Base-by-base conservation (phyloP, 92 coral and sea anemone species). In the Pocillopora grandis region DNA sequence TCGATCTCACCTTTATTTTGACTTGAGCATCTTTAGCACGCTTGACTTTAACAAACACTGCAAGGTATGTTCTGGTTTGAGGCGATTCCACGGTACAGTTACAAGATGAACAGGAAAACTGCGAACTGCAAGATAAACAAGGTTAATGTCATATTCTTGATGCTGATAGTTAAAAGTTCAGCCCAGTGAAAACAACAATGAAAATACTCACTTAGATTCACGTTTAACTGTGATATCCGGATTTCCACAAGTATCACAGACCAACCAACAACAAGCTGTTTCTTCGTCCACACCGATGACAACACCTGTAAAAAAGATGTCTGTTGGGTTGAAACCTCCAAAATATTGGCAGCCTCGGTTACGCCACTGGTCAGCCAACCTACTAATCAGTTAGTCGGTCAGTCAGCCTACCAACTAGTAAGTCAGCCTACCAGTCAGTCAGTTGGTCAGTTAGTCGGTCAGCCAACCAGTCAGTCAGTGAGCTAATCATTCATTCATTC, bases 261-360 rank as follows among this genome's bases (percentile, higher is more conserved):
- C 97, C 27, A 93, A 88, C 97, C 97, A 93, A 78, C 95, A 93
- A 84, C 89, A 89, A 12, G 97, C 97, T 12, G 93, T 82, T n/a
- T 91, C 90, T 66, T 93, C 97, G 55, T 91, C 91, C 17, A 93
- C 95, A 70, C 92, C 97, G 20, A 57, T 72, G 55, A 93, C 89
- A 36, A 72, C 82, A 72, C 95, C 97, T 93, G 62, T 7, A 81
- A 61, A 11, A 37, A 72, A 33, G 4, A 4, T 9, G 12, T 75
- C 13, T 0, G n/a, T 48, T 4, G 1, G 9, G 12, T 65, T 65
- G 2, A 65, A 20, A 27, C 31, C 27, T 65, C 67, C 65, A 61
- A 16, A 12, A 61, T 13, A 3, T 31, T 17, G 19, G 70, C 36
- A n/a, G 42, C 16, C 14, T 58, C 61, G 14, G 61, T 58, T 14